phyloP scores from a whole-genome alignment of 2,888 invertebrate species.

The Sarcophaga variegata region DNA sequence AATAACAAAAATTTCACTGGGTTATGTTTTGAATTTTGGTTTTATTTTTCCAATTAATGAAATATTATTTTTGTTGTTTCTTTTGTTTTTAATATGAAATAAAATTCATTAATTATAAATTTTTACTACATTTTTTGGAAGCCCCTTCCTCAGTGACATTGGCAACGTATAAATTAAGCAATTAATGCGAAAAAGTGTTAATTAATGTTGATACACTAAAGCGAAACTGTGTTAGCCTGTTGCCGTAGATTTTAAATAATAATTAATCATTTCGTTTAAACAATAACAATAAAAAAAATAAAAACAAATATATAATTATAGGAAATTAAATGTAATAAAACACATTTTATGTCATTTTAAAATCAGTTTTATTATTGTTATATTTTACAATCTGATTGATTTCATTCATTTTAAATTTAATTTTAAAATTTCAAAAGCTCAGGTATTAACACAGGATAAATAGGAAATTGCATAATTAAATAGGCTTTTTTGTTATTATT shows the following conservation, averaged over 20 bases:
- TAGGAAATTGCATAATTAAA: too few relatives aligned
- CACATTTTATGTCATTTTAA: neutral
- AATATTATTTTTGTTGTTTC: neutral
- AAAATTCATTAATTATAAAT: conserved; percentile 57
- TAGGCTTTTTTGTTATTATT: too few relatives aligned
- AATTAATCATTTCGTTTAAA: conserved; percentile 41
- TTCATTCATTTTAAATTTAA: too few relatives aligned
- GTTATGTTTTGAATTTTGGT: neutral
- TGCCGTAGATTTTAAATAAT: neutral
- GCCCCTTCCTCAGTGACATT: conserved; percentile 24
- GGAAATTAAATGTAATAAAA: neutral
- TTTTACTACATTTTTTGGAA: conserved; percentile 27
- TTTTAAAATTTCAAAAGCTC: too few relatives aligned
- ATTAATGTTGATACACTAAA: conserved; percentile 14
- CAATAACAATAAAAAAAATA: neutral
- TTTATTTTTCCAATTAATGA: neutral
- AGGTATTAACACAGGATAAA: too few relatives aligned
- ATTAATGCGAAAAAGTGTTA: conserved; percentile 42
- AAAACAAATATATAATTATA: neutral
- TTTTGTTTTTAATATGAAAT: conserved; percentile 5
- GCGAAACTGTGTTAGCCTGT: conserved; percentile 2
- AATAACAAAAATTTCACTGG: conserved; percentile 9
- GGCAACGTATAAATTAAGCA: conserved; percentile 30
- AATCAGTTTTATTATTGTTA: too few relatives aligned
- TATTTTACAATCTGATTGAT: too few relatives aligned